Base-by-base conservation (phyloP, 1,140 invertebrate species). In the Eriocheir sinensis region DNA sequence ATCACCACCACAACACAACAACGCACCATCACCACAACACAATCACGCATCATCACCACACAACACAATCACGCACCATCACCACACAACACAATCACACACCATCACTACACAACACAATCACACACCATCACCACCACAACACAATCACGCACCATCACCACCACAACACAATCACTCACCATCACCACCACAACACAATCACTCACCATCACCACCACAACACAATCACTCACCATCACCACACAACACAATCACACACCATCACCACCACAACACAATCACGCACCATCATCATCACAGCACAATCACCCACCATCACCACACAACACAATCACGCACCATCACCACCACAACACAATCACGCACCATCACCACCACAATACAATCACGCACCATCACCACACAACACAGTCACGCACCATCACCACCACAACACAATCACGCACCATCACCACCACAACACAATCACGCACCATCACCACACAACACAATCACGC, bases 181-280 rank as follows among this genome's bases (percentile, higher is more conserved):
- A 15, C 79, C 34, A 86, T 38, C 83, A 86, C 83, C 8, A 38
- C 36, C n/a, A 86, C n/a, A 72, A 72, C 53, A 86, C 36, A 86
- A 86, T 40, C 21, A 34, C 81, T 9, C 81, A 32, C 30, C 81
- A 83, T 32, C 81, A 32, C 21, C 81, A 83, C 81, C 17, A 83
- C 30, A 8, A 30, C 30, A 12, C 9, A 30, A 32, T 2, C 81
- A 83, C 30, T n/a, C 81, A 32, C 38, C 81, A 83, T 17, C 17
- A 83, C 30, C 17, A 30, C 30, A 12, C 81, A 32, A 1, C 81
- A 83, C 30, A 30, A 32, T 32, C 81, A 83, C 17, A 30, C 30
- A 83, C 9, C 81, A 32, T 32, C 81, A 83, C 30, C 81, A 32
- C 21, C 81, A 17, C n/a, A 8, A 83, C 81, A 8, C 9, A 30